phyloP scores from a whole-genome alignment of 2,888 invertebrate genomes.

The Unio pictorum region DNA sequence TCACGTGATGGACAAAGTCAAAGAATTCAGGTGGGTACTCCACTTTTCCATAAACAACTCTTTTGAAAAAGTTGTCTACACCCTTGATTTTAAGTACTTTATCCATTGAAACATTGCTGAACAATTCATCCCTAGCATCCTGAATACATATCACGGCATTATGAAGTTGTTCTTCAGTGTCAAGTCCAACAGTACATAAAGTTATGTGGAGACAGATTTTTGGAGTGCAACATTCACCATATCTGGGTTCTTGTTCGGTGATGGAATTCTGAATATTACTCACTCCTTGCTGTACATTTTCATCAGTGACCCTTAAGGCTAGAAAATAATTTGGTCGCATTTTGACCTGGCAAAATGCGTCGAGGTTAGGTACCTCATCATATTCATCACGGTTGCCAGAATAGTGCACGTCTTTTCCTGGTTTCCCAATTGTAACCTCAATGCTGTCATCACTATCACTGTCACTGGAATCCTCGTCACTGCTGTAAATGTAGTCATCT shows the following conservation, averaged over 20 bases:
- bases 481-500: slow-evolving; percentile 28
- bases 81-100: slow-evolving; percentile 58
- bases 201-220: slow-evolving; percentile 69
- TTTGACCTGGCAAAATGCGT: slow-evolving; percentile 57
- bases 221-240: slow-evolving; percentile 65
- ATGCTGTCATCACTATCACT: slow-evolving; percentile 53
- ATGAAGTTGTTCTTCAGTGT: slow-evolving; percentile 59
- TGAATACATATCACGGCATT: slow-evolving; percentile 53
- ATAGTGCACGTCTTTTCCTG: slow-evolving; percentile 8
- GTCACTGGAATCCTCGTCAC: slow-evolving; percentile 19
- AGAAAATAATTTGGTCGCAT: slow-evolving; percentile 71
- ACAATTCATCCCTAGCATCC: slow-evolving; percentile 44
- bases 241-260: slow-evolving; percentile 62
- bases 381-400: slow-evolving; percentile 23
- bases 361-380: slow-evolving; percentile 14
- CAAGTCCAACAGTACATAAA: slow-evolving; percentile 69
- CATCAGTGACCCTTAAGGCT: slow-evolving; percentile 66
- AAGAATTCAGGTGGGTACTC: slow-evolving; percentile 59
- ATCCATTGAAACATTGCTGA: slow-evolving; percentile 41
- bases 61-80: slow-evolving; percentile 67
- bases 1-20: slow-evolving; percentile 62
- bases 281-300: slow-evolving; percentile 52
- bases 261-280: slow-evolving; percentile 64
- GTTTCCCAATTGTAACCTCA: slow-evolving; percentile 43
- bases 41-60: slow-evolving; percentile 70